Percentiles rank a stretch among this genome's conserved stretches.
phyloP scores from a whole-genome alignment of 2,113 vertebrate species.

The Cercocebus atys region DNA sequence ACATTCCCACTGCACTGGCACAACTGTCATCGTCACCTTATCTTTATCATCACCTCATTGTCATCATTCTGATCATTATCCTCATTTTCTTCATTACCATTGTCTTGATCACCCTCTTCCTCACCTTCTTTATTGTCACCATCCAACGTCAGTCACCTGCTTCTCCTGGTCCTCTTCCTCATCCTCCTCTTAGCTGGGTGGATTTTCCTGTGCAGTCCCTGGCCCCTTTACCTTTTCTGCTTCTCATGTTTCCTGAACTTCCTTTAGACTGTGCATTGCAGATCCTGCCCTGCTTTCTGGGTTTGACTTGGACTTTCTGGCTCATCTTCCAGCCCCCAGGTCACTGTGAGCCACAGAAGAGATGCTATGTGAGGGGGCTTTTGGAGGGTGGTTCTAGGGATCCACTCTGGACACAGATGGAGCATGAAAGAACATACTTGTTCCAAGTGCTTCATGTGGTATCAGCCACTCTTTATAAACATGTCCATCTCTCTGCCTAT shows the following conservation, averaged over 20 bases:
- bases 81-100: background rate
- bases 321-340: background rate
- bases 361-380: background rate
- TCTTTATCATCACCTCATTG: no score
- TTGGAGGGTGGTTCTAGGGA: background rate
- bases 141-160: background rate
- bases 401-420: background rate
- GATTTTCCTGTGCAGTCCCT: fast-evolving
- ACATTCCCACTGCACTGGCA: constrained; percentile 92
- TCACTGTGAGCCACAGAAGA: background rate
- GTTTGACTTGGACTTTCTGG: no score
- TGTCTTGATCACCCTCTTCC: background rate
- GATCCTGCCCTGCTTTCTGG: background rate
- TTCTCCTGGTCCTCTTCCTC: fast-evolving
- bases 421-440: background rate
- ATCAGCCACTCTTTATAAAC: background rate
- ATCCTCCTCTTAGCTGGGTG: fast-evolving
- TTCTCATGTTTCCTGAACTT: background rate
- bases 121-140: no score
- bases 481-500: fast-evolving
- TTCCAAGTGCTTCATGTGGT: fast-evolving
- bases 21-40: no score
- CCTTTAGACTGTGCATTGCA: background rate
- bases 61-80: no score
- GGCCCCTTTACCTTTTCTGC: background rate